Evolutionary conservation across 2,797 vertebrate species (phyloP), one percentile per base, ranked within the genome.

Genomic region (Lutjanus campechanus): DNA sequence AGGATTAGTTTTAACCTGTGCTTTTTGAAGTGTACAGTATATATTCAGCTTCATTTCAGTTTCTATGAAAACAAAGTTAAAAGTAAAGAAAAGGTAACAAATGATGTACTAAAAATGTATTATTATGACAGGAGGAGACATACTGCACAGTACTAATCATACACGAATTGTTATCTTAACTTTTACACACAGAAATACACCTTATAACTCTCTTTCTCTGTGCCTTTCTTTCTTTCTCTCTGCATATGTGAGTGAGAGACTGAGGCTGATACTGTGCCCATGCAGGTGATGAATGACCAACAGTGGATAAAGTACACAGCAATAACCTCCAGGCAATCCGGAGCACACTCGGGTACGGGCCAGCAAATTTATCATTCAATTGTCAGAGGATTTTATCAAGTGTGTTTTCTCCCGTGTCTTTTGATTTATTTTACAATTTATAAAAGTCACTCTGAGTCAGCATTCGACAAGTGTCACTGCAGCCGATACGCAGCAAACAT

Each of bases 311-410:
- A 95, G 93, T 95, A 95, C 91, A 95, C 92, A 94, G 94, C 95
- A 94, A 94, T 94, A 95, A 95, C 95, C 95, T 95, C 94, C 92
- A 94, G 93, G 93, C 94, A 88, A 91, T 92, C 92, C 83, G 11
- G 84, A 88, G 90, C 86, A 89, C 89, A 90, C 88, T 85, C 49
- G 55, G 88, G 86, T 84, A 87, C 77, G 15, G 84, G 78, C 94
- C 87, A 66, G 77, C 83, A 83, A 88, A 96, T 96, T 92, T 92
- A 96, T 96, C 95, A 95, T 94, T 95, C 93, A 94, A 91, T 94
- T 95, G 94, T 95, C 95, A 86, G 88, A 91, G 93, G 93, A 88
- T 93, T 95, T 93, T 92, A 95, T 95, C 89, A 94, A 90, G 85
- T 92, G 83, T 88, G 92, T 92, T 94, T 93, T 92, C 92, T 90